A percentile compares a stretch with the other conserved stretches of the same genome.
These are phyloP conservation scores for Calycopis cecrops DNA, from an alignment of 1,140 invertebrate genomes.

Conservation along the genomic window DNA sequence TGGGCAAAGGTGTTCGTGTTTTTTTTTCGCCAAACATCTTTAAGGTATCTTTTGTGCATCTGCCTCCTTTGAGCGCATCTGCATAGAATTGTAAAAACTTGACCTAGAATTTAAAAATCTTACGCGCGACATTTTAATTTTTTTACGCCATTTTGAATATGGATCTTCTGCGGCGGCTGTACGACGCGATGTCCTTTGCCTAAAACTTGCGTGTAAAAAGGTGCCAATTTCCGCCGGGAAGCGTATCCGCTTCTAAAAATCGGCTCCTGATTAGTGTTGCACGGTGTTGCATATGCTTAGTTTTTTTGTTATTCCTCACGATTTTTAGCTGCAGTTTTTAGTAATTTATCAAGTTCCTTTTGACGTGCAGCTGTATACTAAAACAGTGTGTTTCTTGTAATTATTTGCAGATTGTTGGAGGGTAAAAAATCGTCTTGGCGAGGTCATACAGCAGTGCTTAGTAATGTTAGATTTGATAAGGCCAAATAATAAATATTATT, in stretches of 20 bases:
- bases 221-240: constrained; percentile 67
- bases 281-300: constrained; percentile 57
- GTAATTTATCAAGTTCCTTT: constrained; percentile 49
- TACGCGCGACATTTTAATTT: constrained; percentile 25
- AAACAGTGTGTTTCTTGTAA: constrained; percentile 26
- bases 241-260: constrained; percentile 68
- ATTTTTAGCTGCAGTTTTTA: constrained; percentile 31
- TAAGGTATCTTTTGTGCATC: constrained; percentile 58
- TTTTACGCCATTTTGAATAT: constrained; percentile 29
- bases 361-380: constrained; percentile 49
- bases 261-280: constrained; percentile 61
- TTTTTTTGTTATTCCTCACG: constrained; percentile 56
- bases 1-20: constrained; percentile 50
- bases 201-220: constrained; percentile 46
- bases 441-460: too few species aligned
- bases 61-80: constrained; percentile 53
- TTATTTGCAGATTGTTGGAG: constrained; percentile 30
- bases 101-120: constrained; percentile 61
- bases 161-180: background rate
- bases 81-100: constrained; percentile 72
- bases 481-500: too few species aligned
- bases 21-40: constrained; percentile 56
- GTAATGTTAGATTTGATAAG: too few species aligned
- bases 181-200: background rate
- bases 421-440: too few species aligned